Conservation (phyloP, 2,888 invertebrate species). For the Linnaemya tessellans region DNA sequence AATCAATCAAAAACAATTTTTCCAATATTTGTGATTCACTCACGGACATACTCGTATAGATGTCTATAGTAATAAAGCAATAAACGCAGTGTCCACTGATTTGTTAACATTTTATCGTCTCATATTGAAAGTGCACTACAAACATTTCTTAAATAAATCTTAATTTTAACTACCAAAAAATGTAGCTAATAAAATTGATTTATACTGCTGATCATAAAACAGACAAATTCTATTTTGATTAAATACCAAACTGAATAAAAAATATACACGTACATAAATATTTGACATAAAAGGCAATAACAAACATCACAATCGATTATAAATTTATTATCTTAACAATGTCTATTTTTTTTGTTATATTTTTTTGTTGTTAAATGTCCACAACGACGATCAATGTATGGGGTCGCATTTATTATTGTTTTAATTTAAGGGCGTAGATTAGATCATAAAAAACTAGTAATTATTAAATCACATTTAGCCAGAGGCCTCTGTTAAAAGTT, state of each 20-base stretch:
- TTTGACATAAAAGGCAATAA: slow-evolving; percentile 4
- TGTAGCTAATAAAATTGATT: slow-evolving; percentile 57
- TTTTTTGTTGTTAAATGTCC: slow-evolving; percentile 45
- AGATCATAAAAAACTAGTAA: slow-evolving; percentile 62
- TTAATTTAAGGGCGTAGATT: slow-evolving; percentile 60
- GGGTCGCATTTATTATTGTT: slow-evolving; percentile 38
- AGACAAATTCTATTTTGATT: slow-evolving; percentile 24
- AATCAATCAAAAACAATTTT: no score
- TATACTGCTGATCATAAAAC: slow-evolving; percentile 40
- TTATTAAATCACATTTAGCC: slow-evolving; percentile 66
- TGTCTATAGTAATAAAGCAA: neutral
- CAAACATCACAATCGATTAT: slow-evolving; percentile 27
- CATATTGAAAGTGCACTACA: neutral
- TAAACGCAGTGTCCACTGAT: neutral
- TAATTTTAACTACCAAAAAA: slow-evolving; percentile 38
- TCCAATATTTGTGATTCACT: no score
- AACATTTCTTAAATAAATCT: slow-evolving; percentile 2
- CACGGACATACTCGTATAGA: no score
- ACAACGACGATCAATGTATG: slow-evolving; percentile 34
- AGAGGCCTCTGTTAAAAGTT: slow-evolving; percentile 43
- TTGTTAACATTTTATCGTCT: neutral
- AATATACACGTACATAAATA: neutral
- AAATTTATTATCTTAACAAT: slow-evolving; percentile 45
- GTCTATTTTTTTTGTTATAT: no score
- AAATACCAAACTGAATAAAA: neutral